Evolutionary conservation across 2,888 invertebrate genomes (phyloP).

Genomic region (Perizoma affinitatum): DNA sequence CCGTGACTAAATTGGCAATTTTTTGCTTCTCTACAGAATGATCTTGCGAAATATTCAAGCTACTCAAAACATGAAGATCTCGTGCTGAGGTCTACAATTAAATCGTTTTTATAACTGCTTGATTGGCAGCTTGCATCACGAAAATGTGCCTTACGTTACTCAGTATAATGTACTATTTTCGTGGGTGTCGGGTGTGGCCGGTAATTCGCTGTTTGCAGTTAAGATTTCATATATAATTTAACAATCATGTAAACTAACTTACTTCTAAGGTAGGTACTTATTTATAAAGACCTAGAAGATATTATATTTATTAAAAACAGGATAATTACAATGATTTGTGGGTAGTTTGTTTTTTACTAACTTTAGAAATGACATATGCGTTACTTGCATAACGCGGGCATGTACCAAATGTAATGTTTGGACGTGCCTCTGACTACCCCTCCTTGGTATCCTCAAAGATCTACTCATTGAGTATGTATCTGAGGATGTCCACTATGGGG

Average conservation of each 20-base stretch:
- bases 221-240: slow-evolving; percentile 29
- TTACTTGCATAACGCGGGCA: no score
- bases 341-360: no score
- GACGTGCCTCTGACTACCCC: no score
- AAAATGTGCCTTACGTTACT: slow-evolving; percentile 20
- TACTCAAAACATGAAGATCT: slow-evolving; percentile 43
- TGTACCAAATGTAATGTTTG: no score
- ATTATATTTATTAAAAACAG: no score
- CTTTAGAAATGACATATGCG: no score
- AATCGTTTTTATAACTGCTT: slow-evolving; percentile 64
- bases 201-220: slow-evolving; percentile 33
- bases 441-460: no score
- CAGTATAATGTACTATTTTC: slow-evolving; percentile 15
- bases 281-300: no score
- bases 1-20: slow-evolving; percentile 32
- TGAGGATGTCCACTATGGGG: no score
- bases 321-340: no score
- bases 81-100: slow-evolving; percentile 55
- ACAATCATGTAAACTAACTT: slow-evolving; percentile 18
- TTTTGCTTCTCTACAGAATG: slow-evolving; percentile 50
- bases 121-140: slow-evolving; percentile 1
- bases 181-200: slow-evolving; percentile 9
- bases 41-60: slow-evolving; percentile 43
- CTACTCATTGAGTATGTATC: no score
- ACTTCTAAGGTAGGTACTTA: no score